Percentiles rank a stretch among this genome's conserved stretches.
Conservation (phyloP, 1,140 invertebrate species). For the Drosophila virilis region DNA sequence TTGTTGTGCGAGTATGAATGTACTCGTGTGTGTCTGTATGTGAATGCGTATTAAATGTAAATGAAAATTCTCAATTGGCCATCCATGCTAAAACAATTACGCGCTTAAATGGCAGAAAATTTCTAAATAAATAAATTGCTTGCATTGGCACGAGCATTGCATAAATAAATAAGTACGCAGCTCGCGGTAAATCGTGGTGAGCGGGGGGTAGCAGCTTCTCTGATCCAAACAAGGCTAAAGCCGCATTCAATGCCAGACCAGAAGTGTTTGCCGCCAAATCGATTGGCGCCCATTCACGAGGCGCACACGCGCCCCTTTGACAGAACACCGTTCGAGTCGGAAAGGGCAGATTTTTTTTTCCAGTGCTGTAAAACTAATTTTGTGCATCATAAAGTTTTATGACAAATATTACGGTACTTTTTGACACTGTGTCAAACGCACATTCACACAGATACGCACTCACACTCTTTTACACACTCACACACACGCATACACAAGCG, state of each 20-base stretch:
- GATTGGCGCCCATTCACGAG: constrained; percentile 33
- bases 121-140: constrained; percentile 74
- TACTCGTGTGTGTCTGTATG: neutral
- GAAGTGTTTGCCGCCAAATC: constrained; percentile 36
- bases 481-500: constrained; percentile 4
- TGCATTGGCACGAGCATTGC: constrained; percentile 26
- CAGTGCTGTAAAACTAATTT: constrained; percentile 80
- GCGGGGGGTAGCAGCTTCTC: neutral
- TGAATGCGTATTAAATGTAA: constrained; percentile 48
- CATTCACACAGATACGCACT: constrained; percentile 32
- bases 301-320: constrained; percentile 12
- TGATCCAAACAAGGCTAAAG: constrained; percentile 6
- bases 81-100: constrained; percentile 68
- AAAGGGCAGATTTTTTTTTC: constrained; percentile 18
- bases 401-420: constrained; percentile 78
- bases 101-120: constrained; percentile 75
- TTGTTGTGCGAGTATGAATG: neutral
- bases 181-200: neutral
- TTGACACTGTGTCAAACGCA: constrained; percentile 73
- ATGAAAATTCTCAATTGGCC: constrained; percentile 65
- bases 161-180: constrained; percentile 38
- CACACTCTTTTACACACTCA: constrained; percentile 4
- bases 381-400: constrained; percentile 80
- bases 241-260: constrained; percentile 7
- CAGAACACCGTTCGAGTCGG: constrained; percentile 24